These are phyloP conservation scores for Bungarus multicinctus DNA, from an alignment of 2,113 vertebrate species.

Conservation along the genomic window DNA sequence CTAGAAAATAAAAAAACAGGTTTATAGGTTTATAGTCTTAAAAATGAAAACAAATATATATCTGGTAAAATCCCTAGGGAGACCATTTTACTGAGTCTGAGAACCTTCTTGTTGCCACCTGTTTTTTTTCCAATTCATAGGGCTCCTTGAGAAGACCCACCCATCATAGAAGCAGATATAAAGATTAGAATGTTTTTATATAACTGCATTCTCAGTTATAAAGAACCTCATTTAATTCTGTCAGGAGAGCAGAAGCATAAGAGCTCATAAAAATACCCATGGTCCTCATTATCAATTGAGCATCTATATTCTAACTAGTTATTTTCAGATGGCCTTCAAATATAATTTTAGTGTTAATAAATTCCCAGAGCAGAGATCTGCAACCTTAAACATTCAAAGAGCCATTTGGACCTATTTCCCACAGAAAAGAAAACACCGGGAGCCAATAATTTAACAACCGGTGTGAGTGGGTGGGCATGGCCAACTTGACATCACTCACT, in stretches of 20 bases:
- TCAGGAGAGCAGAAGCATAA: neutral
- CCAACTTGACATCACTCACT: no score
- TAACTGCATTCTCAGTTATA: neutral
- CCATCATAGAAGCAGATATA: no score
- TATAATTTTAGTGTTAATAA: neutral
- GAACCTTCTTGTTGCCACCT: neutral
- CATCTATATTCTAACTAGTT: neutral
- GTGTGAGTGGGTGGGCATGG: no score
- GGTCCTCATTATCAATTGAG: neutral
- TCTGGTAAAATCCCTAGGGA: neutral
- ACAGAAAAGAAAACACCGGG: no score
- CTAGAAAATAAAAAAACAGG: neutral
- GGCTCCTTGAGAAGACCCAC: neutral
- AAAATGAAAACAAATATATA: neutral
- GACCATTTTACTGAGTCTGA: neutral
- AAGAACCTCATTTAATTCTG: neutral
- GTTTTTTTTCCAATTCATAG: neutral
- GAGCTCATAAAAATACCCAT: neutral
- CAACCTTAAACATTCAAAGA: no score
- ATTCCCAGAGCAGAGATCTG: neutral
- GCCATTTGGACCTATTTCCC: no score
- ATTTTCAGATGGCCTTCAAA: neutral
- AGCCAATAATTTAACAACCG: no score
- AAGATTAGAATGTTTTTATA: neutral
- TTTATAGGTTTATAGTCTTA: neutral